Conservation (phyloP, 2,888 invertebrate species). For the Drosophila fungiperda region DNA sequence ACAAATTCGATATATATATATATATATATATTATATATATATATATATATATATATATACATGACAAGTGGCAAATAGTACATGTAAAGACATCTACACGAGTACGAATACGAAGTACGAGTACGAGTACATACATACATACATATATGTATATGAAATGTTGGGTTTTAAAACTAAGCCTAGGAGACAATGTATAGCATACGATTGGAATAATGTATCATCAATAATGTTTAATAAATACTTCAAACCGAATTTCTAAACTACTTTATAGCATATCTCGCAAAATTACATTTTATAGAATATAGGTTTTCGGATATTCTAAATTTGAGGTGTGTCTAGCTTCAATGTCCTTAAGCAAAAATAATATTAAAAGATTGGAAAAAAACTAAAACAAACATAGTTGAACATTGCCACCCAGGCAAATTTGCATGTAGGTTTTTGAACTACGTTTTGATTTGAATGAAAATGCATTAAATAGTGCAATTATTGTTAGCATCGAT, state of each 20-base stretch:
- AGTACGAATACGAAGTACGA: slow-evolving; percentile 25
- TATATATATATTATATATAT: no score
- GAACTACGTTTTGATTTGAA: slow-evolving; percentile 1
- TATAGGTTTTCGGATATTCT: not conserved
- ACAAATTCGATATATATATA: slow-evolving; percentile 22
- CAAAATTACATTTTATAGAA: not conserved
- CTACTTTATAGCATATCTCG: not conserved
- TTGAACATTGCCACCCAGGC: not conserved
- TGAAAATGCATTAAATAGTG: slow-evolving; percentile 14
- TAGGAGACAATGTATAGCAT: not conserved
- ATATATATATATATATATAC: not conserved
- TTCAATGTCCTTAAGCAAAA: not conserved
- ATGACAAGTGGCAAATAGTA: slow-evolving; percentile 36
- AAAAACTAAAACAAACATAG: not conserved
- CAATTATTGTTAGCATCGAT: slow-evolving; percentile 1
- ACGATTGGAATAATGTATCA: not conserved
- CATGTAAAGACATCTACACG: slow-evolving; percentile 37
- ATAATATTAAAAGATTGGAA: not conserved
- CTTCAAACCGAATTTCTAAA: not conserved
- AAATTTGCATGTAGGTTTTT: not conserved
- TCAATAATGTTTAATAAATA: not conserved
- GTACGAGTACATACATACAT: slow-evolving; percentile 21
- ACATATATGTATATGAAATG: slow-evolving; percentile 22
- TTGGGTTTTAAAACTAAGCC: slow-evolving; percentile 9
- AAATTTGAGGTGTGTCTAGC: not conserved